These are phyloP conservation scores for Telmatherina bonti DNA, from an alignment of 2,797 vertebrate species.

Conservation along the genomic window DNA sequence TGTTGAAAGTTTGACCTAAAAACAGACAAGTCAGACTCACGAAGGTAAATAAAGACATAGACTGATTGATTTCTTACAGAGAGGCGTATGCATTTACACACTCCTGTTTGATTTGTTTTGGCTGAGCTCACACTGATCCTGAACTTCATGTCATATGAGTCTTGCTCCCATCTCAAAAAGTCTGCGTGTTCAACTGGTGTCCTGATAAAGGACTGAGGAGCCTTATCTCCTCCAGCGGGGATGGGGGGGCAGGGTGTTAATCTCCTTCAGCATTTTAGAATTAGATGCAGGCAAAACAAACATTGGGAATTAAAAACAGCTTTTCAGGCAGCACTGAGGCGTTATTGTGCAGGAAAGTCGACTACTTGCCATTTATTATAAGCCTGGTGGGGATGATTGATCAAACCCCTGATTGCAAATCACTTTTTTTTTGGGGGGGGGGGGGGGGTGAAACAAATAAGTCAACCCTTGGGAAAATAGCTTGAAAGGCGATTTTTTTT, in stretches of 20 bases:
- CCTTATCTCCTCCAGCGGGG: conserved; percentile 28
- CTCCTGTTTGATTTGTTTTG: too few relatives aligned
- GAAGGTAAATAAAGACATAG: conserved; percentile 18
- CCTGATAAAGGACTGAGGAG: conserved; percentile 23
- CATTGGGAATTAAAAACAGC: conserved; percentile 22
- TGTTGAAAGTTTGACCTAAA: not conserved
- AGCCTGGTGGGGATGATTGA: conserved; percentile 17
- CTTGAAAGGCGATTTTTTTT: not conserved
- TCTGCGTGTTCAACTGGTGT: conserved; percentile 31
- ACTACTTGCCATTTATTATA: conserved; percentile 16
- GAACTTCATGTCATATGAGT: not conserved
- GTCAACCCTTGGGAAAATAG: not conserved
- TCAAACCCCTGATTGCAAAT: conserved; percentile 24
- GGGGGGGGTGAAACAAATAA: not conserved
- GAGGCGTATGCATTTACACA: too few relatives aligned
- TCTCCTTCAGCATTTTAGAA: conserved; percentile 30
- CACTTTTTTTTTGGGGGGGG: too few relatives aligned
- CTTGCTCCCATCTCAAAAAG: conserved; percentile 22
- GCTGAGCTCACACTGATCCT: not conserved
- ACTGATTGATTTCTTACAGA: too few relatives aligned
- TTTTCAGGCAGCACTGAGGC: too few relatives aligned
- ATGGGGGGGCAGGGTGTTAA: conserved; percentile 43
- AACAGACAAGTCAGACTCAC: not conserved
- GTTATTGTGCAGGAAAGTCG: conserved; percentile 25
- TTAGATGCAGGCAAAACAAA: conserved; percentile 22